Base-by-base conservation (phyloP, 1,140 invertebrate genomes). In the Scylla paramamosain region DNA sequence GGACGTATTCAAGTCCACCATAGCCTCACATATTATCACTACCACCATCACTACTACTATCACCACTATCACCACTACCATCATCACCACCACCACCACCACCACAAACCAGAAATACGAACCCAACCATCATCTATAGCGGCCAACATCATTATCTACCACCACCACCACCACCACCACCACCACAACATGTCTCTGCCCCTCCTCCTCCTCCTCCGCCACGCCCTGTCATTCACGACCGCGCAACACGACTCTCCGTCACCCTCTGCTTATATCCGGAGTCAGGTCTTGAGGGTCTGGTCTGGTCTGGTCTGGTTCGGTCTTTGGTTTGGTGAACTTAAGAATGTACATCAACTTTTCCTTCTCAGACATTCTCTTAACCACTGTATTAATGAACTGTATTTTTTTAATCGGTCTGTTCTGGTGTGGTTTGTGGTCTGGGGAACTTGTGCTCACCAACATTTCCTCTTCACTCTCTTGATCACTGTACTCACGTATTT, bases 91-190 rank as follows among this genome's bases (percentile, higher is more conserved):
- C 86, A 87, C 86, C 31, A 16, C n/a, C 31, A 10, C 86, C 31
- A 87, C 86, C 31, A 77, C 1, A 12, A 77, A 87, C 86, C 10
- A 77, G 20, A 12, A 77, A 1, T 29, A 45, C 45, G 0, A 91
- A 28, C 89, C 7, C 89, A 0, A 91, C 89, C 45, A 52, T 25
- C 45, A 90, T 39, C 88, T 46, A 7, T 39, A 90, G 1, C 88
- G 46, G 8, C 39, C 88, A 45, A 8, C 59, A 67, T 25, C n/a
- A 25, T n/a, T n/a, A 77, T n/a, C 67, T n/a, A 7, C 25, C 67
- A 3, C 67, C 25, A 77, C 67, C 25, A 77, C 67, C 67, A 91
- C 89, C 45, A 91, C 89, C 89, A 91, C 45, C 45, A 91, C 45
- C 25, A 91, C 89, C 45, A 91, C 45, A 20, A 52, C 45, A 46